Percentiles rank a stretch among this genome's conserved stretches.
Evolutionary conservation across 2,888 invertebrate genomes (phyloP).

Genomic region (Nymphalis c-album): DNA sequence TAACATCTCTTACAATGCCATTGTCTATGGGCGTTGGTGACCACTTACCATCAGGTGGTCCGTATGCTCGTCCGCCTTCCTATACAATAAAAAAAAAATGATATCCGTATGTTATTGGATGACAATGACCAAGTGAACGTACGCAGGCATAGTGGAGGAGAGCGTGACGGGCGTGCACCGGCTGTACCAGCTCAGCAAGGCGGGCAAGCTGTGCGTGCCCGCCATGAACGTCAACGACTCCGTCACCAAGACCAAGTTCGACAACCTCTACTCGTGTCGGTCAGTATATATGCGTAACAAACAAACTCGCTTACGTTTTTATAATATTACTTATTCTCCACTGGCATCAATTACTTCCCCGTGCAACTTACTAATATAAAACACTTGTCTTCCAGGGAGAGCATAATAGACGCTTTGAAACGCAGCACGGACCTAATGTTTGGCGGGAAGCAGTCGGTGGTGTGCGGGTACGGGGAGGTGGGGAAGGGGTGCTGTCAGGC

Average conservation of each 20-base stretch:
- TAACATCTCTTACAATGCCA: too few relatives aligned
- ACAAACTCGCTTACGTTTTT: too few relatives aligned
- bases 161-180: constrained; percentile 99
- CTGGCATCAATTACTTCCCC: neutral
- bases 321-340: too few relatives aligned
- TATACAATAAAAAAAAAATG: too few relatives aligned
- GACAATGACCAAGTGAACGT: too few relatives aligned
- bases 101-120: too few relatives aligned
- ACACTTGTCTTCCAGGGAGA: constrained; percentile 56
- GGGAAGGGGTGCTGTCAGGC: constrained; percentile 98
- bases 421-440: constrained; percentile 98
- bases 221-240: constrained; percentile 99
- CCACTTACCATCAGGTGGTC: too few relatives aligned
- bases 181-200: constrained; percentile 96
- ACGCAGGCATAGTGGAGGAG: constrained; percentile 95
- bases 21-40: too few relatives aligned
- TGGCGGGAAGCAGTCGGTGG: constrained; percentile 97
- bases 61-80: too few relatives aligned
- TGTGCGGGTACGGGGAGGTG: constrained; percentile 98
- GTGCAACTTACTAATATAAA: too few relatives aligned
- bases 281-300: constrained; percentile 48
- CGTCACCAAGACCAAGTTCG: constrained; percentile 98
- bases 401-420: constrained; percentile 85
- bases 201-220: constrained; percentile 95
- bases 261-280: constrained; percentile 97